Evolutionary conservation across 2,113 vertebrate genomes (phyloP).

Genomic region (Ammodytes marinus): DNA sequence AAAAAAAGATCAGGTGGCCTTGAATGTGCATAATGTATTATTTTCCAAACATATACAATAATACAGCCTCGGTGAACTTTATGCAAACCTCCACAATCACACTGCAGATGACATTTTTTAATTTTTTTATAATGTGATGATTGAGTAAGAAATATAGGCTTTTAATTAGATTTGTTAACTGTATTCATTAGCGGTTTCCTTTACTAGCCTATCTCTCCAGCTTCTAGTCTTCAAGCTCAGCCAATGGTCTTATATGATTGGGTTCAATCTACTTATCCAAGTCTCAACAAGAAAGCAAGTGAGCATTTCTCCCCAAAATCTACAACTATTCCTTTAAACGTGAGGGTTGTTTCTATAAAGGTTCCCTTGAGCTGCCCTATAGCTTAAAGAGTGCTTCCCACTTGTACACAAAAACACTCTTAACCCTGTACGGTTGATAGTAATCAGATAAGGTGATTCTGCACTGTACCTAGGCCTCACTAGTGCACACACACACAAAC

Average conservation of each 20-base stretch:
- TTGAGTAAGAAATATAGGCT: too few relatives aligned
- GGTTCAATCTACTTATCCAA: too few relatives aligned
- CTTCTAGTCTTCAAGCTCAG: not conserved
- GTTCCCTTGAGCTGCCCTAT: not conserved
- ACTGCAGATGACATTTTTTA: too few relatives aligned
- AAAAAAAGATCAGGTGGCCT: not conserved
- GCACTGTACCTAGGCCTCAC: constrained; percentile 37
- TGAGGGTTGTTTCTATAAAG: not conserved
- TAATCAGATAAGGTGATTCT: constrained; percentile 32
- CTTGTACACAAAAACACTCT: constrained; percentile 39
- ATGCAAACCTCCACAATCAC: not conserved
- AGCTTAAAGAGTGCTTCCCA: constrained; percentile 18
- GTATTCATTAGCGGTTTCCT: too few relatives aligned
- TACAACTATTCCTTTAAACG: not conserved
- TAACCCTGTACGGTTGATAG: constrained; percentile 36
- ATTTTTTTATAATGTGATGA: too few relatives aligned
- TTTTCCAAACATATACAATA: not conserved
- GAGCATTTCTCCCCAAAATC: not conserved
- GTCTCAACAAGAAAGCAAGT: too few relatives aligned
- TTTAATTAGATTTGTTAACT: not conserved
- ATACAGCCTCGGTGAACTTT: not conserved
- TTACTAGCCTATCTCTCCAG: too few relatives aligned
- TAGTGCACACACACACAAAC: constrained; percentile 49
- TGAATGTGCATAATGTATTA: not conserved
- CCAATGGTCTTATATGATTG: not conserved